phyloP scores from a whole-genome alignment of 2,797 vertebrate genomes.

The Nothura maculosa region DNA sequence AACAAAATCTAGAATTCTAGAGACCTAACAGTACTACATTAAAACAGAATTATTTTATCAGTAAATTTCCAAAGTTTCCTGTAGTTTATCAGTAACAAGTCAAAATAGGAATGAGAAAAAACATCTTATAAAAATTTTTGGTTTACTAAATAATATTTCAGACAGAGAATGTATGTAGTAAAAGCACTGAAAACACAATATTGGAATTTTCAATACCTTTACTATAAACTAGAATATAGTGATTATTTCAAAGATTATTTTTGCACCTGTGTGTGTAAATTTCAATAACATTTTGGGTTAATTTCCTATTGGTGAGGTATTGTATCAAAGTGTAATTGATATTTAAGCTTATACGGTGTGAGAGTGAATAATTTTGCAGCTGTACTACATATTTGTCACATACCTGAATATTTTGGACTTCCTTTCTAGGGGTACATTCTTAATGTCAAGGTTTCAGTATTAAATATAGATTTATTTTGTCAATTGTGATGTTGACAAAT shows the following conservation, averaged over 20 bases:
- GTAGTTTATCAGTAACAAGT: background rate
- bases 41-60: background rate
- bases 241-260: background rate
- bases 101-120: background rate
- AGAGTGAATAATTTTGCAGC: background rate
- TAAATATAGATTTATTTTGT: slow-evolving; percentile 73
- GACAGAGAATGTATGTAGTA: background rate
- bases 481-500: slow-evolving; percentile 78
- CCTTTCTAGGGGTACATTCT: slow-evolving; percentile 26
- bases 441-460: slow-evolving; percentile 62
- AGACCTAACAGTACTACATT: background rate
- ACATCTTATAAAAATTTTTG: background rate
- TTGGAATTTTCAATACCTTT: background rate
- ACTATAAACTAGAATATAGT: background rate
- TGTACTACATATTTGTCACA: background rate
- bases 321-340: background rate
- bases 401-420: background rate
- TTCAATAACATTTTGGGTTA: background rate
- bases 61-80: background rate
- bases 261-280: background rate
- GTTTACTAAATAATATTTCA: background rate
- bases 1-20: background rate
- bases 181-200: background rate
- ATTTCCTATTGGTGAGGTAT: background rate
- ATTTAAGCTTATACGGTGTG: background rate